phyloP scores from a whole-genome alignment of 2,113 vertebrate genomes.

The Actinemys pallida region DNA sequence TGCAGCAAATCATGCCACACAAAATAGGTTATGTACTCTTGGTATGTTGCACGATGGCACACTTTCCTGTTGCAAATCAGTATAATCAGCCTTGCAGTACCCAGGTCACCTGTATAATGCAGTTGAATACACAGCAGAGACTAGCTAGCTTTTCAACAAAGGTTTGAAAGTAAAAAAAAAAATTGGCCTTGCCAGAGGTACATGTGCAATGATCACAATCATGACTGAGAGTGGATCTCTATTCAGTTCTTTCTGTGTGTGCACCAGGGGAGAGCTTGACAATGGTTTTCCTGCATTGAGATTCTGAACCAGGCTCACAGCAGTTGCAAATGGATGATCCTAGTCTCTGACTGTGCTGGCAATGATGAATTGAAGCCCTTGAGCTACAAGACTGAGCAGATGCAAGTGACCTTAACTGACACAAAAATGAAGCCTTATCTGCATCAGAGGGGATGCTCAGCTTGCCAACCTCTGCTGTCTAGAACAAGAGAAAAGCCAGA shows the following conservation, averaged over 20 bases:
- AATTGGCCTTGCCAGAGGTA: neutral
- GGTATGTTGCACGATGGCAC: neutral
- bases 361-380: constrained; percentile 64
- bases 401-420: constrained; percentile 58
- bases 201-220: neutral
- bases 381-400: constrained; percentile 46
- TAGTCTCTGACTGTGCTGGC: constrained; percentile 18
- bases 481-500: neutral
- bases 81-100: neutral
- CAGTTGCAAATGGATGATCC: constrained; percentile 29
- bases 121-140: neutral
- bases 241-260: neutral
- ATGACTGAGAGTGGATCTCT: neutral
- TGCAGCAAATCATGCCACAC: neutral
- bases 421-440: constrained; percentile 45
- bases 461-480: neutral
- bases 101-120: neutral
- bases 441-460: constrained; percentile 11
- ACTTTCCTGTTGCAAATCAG: neutral
- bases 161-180: neutral
- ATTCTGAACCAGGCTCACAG: constrained; percentile 35
- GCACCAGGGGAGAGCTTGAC: neutral
- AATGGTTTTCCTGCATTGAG: neutral
- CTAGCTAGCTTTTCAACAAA: neutral
- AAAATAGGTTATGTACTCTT: neutral